Base-by-base conservation (phyloP, 2,888 invertebrate species). In the Acanthosepion lycidas region DNA sequence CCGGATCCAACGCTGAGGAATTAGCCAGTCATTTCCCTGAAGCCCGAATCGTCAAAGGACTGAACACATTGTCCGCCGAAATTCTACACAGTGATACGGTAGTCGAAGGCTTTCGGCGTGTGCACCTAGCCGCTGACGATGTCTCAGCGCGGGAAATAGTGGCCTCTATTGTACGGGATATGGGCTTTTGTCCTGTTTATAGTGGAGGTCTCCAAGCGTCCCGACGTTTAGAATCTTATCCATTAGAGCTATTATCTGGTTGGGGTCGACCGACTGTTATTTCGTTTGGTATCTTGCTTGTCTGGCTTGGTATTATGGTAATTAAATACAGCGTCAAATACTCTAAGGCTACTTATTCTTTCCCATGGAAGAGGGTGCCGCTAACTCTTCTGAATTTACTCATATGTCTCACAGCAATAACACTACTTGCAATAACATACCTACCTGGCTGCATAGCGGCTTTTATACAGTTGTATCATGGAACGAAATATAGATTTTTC, bases 341-440 rank as follows among this genome's bases (percentile, higher is more conserved):
- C 23, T 15, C 53, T 0, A 92, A 51, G 4, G 26, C 48, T 6
- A 49, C 48, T 23, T 2, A 49, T 42, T 28, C 33, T 18, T 49
- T 92, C 48, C 64, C 92, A 18, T 94, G 94, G 94, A 28, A 59
- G 33, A 55, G 59, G 26, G 94, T 96, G 42, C 96, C 96, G 93
- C 95, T 96, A n/a, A 96, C 96, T 95, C 96, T 96, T 9, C 53
- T 96, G 26, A 97, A 97, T 96, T 96, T 96, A 95, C 96, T 96
- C 0, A 94, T 96, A 20, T 96, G 97, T 94, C 96, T 96, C 96
- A 96, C 96, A 48, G 96, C 97, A 42, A 96, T 97, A 49, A 96
- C 96, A 2, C 78, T 96, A 20, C 95, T 97, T 33, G 95, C 97
- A 0, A 95, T 96, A 91, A 96, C 96, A 33, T 97, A 96, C 95